Evolutionary conservation across 92 coral and sea anemone species (phyloP).

Genomic region (Pocillopora grandis): DNA sequence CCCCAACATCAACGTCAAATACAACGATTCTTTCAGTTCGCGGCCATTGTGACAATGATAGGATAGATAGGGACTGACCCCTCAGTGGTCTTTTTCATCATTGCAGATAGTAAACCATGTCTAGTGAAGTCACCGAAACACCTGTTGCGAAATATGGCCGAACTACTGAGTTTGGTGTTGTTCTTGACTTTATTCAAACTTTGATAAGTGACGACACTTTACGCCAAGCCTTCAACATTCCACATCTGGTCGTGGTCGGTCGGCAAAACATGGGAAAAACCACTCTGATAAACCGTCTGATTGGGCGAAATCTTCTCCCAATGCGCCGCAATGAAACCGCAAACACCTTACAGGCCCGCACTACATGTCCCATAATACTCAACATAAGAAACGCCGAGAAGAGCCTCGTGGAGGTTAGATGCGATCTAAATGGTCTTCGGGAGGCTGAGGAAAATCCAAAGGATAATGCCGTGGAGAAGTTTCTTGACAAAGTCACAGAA

Average conservation of each 20-base stretch:
- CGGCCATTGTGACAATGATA: no score
- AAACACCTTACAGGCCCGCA: slow-evolving; percentile 76
- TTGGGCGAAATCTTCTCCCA: slow-evolving; percentile 81
- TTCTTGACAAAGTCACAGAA: slow-evolving; percentile 51
- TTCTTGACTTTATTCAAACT: slow-evolving; percentile 70
- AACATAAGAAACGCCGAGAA: slow-evolving; percentile 56
- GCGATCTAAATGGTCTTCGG: slow-evolving; percentile 9
- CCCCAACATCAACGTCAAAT: no score
- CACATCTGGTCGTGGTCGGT: slow-evolving; percentile 80
- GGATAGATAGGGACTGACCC: no score
- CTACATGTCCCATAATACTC: slow-evolving; percentile 76
- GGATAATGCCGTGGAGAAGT: slow-evolving; percentile 50
- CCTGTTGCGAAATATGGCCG: slow-evolving; percentile 65
- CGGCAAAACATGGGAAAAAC: slow-evolving; percentile 90
- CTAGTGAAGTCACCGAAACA: slow-evolving; percentile 10
- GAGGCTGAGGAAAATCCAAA: slow-evolving; percentile 55
- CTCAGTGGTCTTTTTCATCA: not conserved
- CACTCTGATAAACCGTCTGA: slow-evolving; percentile 44
- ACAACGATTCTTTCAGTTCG: no score
- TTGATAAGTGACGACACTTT: slow-evolving; percentile 67
- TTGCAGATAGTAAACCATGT: slow-evolving; percentile 4
- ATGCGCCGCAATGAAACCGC: slow-evolving; percentile 79
- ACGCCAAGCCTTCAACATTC: slow-evolving; percentile 63
- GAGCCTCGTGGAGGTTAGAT: slow-evolving; percentile 44
- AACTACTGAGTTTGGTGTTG: slow-evolving; percentile 68